A percentile compares a stretch with the other conserved stretches of the same genome.
phyloP scores from a whole-genome alignment of 2,113 vertebrate genomes.

The Catharus minimus region DNA sequence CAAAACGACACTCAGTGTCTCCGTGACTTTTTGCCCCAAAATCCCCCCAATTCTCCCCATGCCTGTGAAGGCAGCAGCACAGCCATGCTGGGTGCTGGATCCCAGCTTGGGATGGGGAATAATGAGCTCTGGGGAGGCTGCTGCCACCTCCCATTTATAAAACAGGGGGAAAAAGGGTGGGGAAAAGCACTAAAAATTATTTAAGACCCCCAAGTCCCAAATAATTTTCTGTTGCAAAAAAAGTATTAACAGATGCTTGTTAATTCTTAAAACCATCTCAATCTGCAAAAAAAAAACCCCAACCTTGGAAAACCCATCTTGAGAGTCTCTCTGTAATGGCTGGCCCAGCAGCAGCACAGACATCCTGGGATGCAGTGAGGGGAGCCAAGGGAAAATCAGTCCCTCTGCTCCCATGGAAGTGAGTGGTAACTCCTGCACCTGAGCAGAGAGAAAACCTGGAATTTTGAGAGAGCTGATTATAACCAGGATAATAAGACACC shows the following conservation, averaged over 20 bases:
- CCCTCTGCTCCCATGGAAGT: not conserved
- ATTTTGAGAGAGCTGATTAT: not conserved
- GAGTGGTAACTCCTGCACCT: not conserved
- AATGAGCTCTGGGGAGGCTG: not conserved
- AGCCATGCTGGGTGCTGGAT: not conserved
- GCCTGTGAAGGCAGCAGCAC: not conserved
- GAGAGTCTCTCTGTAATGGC: not conserved
- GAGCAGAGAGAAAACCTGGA: not conserved
- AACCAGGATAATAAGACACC: not conserved
- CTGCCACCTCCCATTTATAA: constrained; percentile 5
- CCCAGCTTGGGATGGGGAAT: not conserved
- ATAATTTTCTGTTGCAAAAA: constrained; percentile 33
- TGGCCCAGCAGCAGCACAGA: accelerated
- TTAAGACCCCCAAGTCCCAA: constrained; percentile 30
- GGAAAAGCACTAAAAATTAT: constrained; percentile 28
- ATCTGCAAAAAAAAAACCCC: not conserved
- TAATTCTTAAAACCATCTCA: constrained; percentile 15
- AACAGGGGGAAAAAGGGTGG: not conserved
- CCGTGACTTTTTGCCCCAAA: not conserved
- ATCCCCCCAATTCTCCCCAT: not conserved
- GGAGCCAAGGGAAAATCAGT: not conserved
- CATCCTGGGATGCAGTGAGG: accelerated
- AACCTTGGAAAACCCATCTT: not conserved
- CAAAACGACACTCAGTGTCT: not conserved
- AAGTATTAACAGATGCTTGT: constrained; percentile 12